Evolutionary conservation across 2,888 invertebrate species (phyloP).

Genomic region (Drosophila quasianomalipes): DNA sequence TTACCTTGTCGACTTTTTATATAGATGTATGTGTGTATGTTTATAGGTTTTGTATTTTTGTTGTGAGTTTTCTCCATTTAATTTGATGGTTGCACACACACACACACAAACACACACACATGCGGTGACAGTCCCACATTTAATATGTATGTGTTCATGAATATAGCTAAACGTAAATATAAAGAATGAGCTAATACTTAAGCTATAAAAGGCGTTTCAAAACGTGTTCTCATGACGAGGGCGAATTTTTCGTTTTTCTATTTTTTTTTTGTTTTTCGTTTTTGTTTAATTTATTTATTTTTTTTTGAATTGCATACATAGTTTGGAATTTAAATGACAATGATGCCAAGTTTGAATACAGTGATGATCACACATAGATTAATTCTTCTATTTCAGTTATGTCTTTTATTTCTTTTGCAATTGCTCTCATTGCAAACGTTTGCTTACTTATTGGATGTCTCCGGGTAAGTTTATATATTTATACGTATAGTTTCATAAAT

Average conservation of each 20-base stretch:
- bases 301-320: slow-evolving; percentile 34
- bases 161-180: slow-evolving; percentile 32
- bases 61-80: slow-evolving; percentile 3
- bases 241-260: slow-evolving; percentile 7
- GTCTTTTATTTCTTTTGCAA: slow-evolving; percentile 59
- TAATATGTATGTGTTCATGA: neutral
- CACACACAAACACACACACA: neutral
- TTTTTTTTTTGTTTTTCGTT: slow-evolving; percentile 21
- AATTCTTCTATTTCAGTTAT: slow-evolving; percentile 51
- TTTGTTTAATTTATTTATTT: slow-evolving; percentile 10
- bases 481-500: neutral
- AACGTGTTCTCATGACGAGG: slow-evolving; percentile 54
- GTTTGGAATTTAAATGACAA: slow-evolving; percentile 36
- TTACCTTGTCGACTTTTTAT: neutral
- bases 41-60: slow-evolving; percentile 7
- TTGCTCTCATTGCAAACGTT: slow-evolving; percentile 59
- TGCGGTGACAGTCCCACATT: neutral
- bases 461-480: slow-evolving; percentile 50
- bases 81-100: neutral
- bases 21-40: slow-evolving; percentile 9
- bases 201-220: slow-evolving; percentile 37
- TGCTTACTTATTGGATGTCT: slow-evolving; percentile 66
- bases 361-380: slow-evolving; percentile 31
- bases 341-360: slow-evolving; percentile 59
- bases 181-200: slow-evolving; percentile 68